Evolutionary conservation across 2,113 vertebrate genomes (phyloP).

Genomic region (Butorides virescens): DNA sequence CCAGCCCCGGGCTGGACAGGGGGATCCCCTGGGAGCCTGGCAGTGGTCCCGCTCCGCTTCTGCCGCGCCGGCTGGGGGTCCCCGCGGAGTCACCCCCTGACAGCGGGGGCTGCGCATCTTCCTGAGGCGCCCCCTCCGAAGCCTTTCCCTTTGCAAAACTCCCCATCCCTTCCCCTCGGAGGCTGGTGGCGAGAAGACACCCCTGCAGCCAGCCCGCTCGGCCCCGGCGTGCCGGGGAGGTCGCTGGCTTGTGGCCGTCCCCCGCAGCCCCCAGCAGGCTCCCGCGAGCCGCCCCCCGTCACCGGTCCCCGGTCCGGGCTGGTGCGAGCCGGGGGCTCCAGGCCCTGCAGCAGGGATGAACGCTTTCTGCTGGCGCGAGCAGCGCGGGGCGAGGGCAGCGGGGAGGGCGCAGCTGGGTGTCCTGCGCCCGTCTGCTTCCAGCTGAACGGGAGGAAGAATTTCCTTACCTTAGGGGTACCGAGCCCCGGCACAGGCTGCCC

Average conservation of each 20-base stretch:
- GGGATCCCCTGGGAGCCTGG: background rate
- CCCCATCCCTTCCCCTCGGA: background rate
- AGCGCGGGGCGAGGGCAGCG: rapidly evolving
- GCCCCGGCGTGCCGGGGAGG: rapidly evolving
- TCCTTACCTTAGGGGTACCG: too few relatives aligned
- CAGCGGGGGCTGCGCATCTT: rapidly evolving
- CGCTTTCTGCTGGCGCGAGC: background rate
- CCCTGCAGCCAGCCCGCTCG: background rate
- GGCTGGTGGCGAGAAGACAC: background rate
- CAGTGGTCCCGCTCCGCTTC: rapidly evolving
- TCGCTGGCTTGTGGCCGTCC: background rate
- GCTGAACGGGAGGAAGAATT: too few relatives aligned
- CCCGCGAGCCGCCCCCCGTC: too few relatives aligned
- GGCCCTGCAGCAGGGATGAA: too few relatives aligned
- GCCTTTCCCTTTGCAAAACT: background rate
- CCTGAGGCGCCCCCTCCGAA: background rate
- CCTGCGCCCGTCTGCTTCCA: too few relatives aligned
- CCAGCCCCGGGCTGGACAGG: background rate
- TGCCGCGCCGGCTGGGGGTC: background rate
- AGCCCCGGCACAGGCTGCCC: too few relatives aligned
- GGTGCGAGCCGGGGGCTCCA: background rate
- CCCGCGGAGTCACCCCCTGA: background rate
- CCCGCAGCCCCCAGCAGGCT: background rate
- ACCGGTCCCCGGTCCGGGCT: too few relatives aligned
- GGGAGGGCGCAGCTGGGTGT: background rate